Evolutionary conservation across 2,797 vertebrate genomes (phyloP).

Genomic region (Enteromius radiatus): DNA sequence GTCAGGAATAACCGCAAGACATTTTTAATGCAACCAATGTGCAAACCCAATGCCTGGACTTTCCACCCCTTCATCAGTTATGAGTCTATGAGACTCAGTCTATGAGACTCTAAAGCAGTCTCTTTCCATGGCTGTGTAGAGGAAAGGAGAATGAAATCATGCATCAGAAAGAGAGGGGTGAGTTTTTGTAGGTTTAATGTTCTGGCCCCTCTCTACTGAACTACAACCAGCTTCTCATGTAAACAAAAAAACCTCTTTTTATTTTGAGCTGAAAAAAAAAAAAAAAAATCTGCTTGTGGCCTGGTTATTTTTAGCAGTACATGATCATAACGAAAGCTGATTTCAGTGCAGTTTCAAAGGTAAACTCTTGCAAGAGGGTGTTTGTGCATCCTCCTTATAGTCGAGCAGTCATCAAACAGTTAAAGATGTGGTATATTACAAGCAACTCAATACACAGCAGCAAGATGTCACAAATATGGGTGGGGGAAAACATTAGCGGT

Average conservation of each 20-base stretch:
- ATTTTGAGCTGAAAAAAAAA: slow-evolving; percentile 2
- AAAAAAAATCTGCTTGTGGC: not conserved
- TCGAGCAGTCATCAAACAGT: not conserved
- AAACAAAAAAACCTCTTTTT: not conserved
- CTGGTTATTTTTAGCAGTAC: slow-evolving; percentile 11
- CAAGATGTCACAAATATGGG: not conserved
- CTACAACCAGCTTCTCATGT: slow-evolving; percentile 12
- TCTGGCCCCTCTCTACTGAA: slow-evolving; percentile 23
- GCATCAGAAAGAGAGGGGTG: slow-evolving; percentile 68
- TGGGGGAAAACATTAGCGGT: not conserved
- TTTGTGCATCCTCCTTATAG: slow-evolving; percentile 4
- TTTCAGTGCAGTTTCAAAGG: slow-evolving; percentile 18
- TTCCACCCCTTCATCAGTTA: not conserved
- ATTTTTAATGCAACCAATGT: not conserved
- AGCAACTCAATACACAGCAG: not conserved
- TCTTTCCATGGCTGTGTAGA: slow-evolving; percentile 69
- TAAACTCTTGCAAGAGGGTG: not conserved
- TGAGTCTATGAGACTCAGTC: not conserved
- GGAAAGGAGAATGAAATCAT: slow-evolving; percentile 72
- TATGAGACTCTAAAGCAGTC: slow-evolving; percentile 46
- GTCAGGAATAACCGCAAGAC: not conserved
- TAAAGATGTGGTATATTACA: not conserved
- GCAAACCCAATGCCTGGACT: slow-evolving; percentile 7
- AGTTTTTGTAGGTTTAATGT: slow-evolving; percentile 10
- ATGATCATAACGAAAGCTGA: slow-evolving; percentile 5